Evolutionary conservation across 2,888 invertebrate species (phyloP).

Genomic region (Atrina japonica): DNA sequence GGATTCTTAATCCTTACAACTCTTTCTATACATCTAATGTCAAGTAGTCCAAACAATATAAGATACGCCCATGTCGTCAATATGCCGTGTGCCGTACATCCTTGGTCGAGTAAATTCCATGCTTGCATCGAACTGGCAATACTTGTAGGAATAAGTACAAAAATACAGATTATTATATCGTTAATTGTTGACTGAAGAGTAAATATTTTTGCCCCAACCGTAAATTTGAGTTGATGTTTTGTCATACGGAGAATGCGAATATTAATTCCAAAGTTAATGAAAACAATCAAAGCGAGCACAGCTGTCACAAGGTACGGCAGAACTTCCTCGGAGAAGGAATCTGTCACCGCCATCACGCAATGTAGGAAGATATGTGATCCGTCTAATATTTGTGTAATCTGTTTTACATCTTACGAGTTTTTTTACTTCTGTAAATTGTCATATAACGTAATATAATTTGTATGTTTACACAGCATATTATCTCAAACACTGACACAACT

Average conservation of each 20-base stretch:
- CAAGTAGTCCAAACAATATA: constrained; percentile 7
- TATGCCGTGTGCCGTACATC: constrained; percentile 18
- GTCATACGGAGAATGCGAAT: background rate
- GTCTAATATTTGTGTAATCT: no score
- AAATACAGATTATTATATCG: constrained; percentile 1
- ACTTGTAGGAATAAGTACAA: constrained; percentile 15
- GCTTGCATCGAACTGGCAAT: constrained; percentile 4
- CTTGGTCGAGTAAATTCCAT: constrained; percentile 15
- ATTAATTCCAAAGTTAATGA: constrained; percentile 5
- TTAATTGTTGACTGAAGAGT: constrained; percentile 20
- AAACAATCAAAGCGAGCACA: background rate
- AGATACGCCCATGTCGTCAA: constrained; percentile 13
- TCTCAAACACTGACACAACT: no score
- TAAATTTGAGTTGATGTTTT: constrained; percentile 15
- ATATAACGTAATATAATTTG: no score
- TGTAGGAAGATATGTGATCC: no score
- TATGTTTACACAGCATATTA: no score
- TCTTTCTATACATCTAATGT: constrained; percentile 15
- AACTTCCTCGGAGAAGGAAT: constrained; percentile 14
- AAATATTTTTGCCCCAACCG: constrained; percentile 8
- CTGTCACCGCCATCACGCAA: constrained; percentile 6
- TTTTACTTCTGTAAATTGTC: no score
- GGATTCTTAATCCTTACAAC: background rate
- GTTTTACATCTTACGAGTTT: no score
- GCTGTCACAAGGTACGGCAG: constrained; percentile 13